These are phyloP conservation scores for Ianthella basta DNA, from an alignment of 37 sponge, comb jelly and placozoan genomes.

Conservation along the genomic window DNA sequence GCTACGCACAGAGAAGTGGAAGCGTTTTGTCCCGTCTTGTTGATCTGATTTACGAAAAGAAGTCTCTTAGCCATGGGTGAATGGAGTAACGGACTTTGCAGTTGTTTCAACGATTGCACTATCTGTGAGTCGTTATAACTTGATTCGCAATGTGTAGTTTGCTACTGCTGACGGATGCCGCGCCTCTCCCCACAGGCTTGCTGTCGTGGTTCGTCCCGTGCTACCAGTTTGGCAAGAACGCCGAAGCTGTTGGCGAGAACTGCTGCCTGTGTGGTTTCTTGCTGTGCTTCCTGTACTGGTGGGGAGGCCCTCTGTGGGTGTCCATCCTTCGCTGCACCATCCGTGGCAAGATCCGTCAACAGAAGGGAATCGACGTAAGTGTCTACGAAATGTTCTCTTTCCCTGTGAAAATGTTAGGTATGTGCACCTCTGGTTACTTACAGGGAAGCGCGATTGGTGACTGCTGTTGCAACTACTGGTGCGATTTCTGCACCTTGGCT, in stretches of 20 bases:
- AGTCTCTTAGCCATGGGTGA: background rate
- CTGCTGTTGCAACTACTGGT: background rate
- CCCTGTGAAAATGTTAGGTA: no score
- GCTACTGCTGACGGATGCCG: background rate
- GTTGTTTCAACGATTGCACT: slow-evolving; percentile 31
- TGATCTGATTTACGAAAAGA: no score
- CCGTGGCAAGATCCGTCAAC: background rate
- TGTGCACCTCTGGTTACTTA: no score
- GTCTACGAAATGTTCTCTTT: background rate
- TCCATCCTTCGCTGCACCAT: background rate
- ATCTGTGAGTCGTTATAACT: slow-evolving; percentile 10
- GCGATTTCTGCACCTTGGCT: background rate
- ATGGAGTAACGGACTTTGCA: slow-evolving; percentile 24
- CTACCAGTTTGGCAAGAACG: slow-evolving; percentile 27
- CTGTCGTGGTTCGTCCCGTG: slow-evolving; percentile 23
- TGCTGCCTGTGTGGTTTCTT: slow-evolving; percentile 1
- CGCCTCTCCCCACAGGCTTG: background rate
- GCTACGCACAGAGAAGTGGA: no score
- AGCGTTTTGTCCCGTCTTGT: no score
- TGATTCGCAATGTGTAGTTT: background rate
- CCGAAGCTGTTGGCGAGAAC: slow-evolving; percentile 15
- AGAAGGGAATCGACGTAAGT: background rate
- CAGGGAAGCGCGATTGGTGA: background rate
- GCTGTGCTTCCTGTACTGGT: background rate
- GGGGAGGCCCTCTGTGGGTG: no score